Evolutionary conservation across 2,113 vertebrate genomes (phyloP).

Genomic region (Pygoscelis adeliae): DNA sequence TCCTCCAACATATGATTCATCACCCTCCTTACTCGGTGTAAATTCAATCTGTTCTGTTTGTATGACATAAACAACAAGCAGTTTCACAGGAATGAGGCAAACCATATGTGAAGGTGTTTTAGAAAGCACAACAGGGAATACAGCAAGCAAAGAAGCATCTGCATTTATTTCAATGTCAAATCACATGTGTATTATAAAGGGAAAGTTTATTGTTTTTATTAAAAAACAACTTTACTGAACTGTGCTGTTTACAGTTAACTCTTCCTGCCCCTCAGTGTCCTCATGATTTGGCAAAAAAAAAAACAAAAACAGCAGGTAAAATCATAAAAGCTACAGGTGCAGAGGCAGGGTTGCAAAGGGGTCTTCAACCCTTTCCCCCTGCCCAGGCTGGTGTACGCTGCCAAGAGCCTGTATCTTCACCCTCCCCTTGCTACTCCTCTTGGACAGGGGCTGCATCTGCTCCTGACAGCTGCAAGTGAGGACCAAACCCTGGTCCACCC

Average conservation of each 20-base stretch:
- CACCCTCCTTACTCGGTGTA: conserved; percentile 69
- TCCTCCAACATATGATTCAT: conserved; percentile 73
- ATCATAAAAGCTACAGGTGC: neutral
- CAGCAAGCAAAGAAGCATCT: conserved; percentile 79
- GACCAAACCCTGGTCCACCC: neutral
- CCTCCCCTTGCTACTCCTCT: neutral
- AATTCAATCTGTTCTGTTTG: conserved; percentile 82
- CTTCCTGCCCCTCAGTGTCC: neutral
- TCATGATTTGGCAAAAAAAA: neutral
- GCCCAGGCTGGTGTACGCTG: neutral
- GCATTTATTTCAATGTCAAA: conserved; percentile 82
- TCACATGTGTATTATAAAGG: conserved; percentile 80
- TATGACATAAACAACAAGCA: conserved; percentile 82
- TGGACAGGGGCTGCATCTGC: neutral
- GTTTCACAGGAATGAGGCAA: conserved; percentile 78
- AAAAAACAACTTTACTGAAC: conserved; percentile 63
- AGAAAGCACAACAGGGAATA: conserved; percentile 82
- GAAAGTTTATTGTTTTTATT: conserved; percentile 75
- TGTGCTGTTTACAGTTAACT: conserved; percentile 63
- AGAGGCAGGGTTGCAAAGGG: neutral
- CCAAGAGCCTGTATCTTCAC: neutral
- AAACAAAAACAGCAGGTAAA: neutral
- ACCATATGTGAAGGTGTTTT: conserved; percentile 87
- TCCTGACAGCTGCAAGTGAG: neutral
- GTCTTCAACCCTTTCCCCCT: neutral